Evolutionary conservation across 2,888 invertebrate genomes (phyloP), one percentile per base, ranked within the genome.

Genomic region (Mesochorus sp.): DNA sequence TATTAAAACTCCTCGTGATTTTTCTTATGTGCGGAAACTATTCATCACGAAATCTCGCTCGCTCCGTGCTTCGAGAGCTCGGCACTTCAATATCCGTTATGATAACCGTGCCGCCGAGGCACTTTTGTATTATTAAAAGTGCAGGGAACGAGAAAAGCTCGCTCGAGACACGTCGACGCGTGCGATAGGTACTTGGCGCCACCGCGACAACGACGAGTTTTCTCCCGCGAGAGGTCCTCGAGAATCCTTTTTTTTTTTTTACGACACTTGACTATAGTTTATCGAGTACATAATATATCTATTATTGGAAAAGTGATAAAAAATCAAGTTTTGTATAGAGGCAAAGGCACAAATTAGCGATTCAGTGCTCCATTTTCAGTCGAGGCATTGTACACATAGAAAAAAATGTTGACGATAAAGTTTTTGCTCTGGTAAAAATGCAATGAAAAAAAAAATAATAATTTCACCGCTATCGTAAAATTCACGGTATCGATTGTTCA

Each of bases 71-170:
- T 64, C 51, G 76, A 31, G 57, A 44, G 37, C 37, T 8, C 24
- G 42, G 47, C 67, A 74, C 76, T 79, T 79, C 57, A 77, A 79
- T 81, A 79, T 77, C 72, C 77, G 79, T 75, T 79, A 77, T 72
- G 79, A 81, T 75, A 79, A 71, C 64, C 66, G 76, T 64, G 55
- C 71, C 64, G 72, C 53, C 37, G 74, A 68, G 47, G 78, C 76
- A 81, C 81, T 81, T 80, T 66, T 49, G 62, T 70, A 78, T n/a
- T 78, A 81, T 81, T 81, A 81, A 81, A 80, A 80, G 78, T 81
- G 72, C 70, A 74, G 68, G 77, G 61, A 67, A 70, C 21, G 77
- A 71, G 79, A 44, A 64, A 37, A 55, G 55, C 66, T 31, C 64
- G 57, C 19, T 5, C 59, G 64, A 76, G 62, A 59, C 66, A 28